Conservation (phyloP, 1,140 invertebrate genomes). For the Wasmannia auropunctata region DNA sequence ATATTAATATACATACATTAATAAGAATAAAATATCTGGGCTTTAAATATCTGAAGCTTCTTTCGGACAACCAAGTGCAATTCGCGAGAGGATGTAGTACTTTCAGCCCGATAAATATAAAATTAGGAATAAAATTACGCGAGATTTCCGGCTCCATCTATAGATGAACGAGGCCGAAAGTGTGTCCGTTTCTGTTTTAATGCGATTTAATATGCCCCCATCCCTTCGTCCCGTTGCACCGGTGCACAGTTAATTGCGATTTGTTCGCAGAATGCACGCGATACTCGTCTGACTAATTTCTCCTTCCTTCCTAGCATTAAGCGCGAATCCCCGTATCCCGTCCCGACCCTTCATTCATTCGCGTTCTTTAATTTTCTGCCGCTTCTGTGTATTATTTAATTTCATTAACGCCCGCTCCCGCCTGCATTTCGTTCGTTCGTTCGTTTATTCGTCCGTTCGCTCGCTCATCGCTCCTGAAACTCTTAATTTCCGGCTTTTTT, state of each 20-base stretch:
- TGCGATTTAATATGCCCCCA: slow-evolving; percentile 62
- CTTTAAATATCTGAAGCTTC: not conserved
- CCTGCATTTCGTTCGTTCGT: not conserved
- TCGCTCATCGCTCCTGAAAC: slow-evolving; percentile 43
- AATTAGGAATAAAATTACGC: slow-evolving; percentile 41
- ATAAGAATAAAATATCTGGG: not conserved
- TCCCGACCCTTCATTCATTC: slow-evolving; percentile 1
- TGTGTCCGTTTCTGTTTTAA: slow-evolving; percentile 58
- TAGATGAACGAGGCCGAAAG: slow-evolving; percentile 8
- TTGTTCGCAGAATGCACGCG: slow-evolving; percentile 66
- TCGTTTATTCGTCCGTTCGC: not conserved
- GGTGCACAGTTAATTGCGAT: slow-evolving; percentile 68
- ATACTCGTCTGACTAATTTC: slow-evolving; percentile 61
- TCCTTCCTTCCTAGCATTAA: slow-evolving; percentile 57
- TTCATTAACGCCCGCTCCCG: slow-evolving; percentile 30
- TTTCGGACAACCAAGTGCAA: not conserved
- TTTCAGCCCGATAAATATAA: slow-evolving; percentile 17
- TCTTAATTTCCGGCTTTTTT: slow-evolving; percentile 56
- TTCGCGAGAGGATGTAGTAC: not conserved
- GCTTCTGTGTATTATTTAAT: slow-evolving; percentile 55
- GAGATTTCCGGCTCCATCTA: slow-evolving; percentile 36
- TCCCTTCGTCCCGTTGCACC: not conserved
- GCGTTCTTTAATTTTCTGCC: slow-evolving; percentile 17
- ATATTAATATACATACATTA: too few relatives aligned
- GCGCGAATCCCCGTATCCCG: slow-evolving; percentile 28